Conservation (phyloP, 1,140 invertebrate genomes). For the Stegodyphus mimosarum region DNA sequence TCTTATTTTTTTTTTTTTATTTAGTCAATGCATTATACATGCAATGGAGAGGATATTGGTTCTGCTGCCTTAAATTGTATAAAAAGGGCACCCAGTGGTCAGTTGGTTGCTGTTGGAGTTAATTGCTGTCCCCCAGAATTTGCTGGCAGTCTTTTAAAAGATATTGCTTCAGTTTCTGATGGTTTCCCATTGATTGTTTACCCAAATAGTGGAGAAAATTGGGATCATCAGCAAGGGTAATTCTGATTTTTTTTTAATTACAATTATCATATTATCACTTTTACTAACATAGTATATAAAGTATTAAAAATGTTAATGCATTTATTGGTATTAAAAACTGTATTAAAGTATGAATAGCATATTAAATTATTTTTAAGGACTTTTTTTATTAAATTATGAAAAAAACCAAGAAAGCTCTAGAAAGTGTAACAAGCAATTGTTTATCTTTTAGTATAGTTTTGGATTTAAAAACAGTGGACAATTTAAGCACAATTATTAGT, state of each 20-base stretch:
- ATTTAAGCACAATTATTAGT: not conserved
- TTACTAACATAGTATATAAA: no score
- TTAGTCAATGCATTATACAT: conserved; percentile 67
- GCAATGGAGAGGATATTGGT: conserved; percentile 78
- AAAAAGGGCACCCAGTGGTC: conserved; percentile 74
- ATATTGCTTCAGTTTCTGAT: conserved; percentile 69
- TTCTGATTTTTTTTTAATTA: not conserved
- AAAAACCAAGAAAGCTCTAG: not conserved
- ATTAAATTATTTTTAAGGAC: not conserved
- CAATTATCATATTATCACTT: not conserved
- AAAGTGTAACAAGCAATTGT: no score
- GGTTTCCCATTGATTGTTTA: conserved; percentile 76
- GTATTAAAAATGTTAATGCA: not conserved
- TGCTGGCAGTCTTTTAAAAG: conserved; percentile 73
- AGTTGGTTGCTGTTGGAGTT: conserved; percentile 83
- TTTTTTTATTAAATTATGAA: not conserved
- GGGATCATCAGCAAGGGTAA: conserved; percentile 70
- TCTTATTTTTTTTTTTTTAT: conserved; percentile 11
- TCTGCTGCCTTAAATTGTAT: conserved; percentile 73
- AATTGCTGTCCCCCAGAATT: conserved; percentile 82
- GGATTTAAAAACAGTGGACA: not conserved
- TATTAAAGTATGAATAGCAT: not conserved
- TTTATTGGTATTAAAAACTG: not conserved
- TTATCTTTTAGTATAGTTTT: no score
- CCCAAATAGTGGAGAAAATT: conserved; percentile 79